Evolutionary conservation across 2,113 vertebrate species (phyloP), one percentile per base, ranked within the genome.

Genomic region (Apteryx owenii): DNA sequence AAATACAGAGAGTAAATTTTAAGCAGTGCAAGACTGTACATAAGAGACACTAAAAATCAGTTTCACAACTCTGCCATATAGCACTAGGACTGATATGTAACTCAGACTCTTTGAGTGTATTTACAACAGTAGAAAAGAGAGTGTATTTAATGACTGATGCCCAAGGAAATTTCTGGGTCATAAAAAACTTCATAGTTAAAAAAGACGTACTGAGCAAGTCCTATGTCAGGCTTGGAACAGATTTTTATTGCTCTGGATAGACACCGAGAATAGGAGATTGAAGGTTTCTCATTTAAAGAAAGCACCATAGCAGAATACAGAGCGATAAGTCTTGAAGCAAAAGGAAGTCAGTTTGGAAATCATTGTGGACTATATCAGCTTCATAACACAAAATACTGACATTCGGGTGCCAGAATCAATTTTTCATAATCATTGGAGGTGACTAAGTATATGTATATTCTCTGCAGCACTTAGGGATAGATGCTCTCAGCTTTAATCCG

Each of bases 281-380:
- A 75, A 85, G 58, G 29, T 82, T 96, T 93, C 69, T 77, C 80
- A 40, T 58, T 93, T 48, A 66, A 65, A 82, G n/a, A 51, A 92
- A 33, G 21, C 51, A 19, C 20, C 1, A 2, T 58, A 65, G 50
- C 42, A 56, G 33, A 81, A 65, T 26, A 68, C 26, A 69, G 12
- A 31, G 18, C 69, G 12, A 5, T 76, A 61, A 81, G 10, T 54
- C 62, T 48, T 64, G 38, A 89, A 87, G 46, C 10, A 77, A 56
- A 81, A 80, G 25, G 31, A 85, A 65, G 25, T 21, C 72, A 16
- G 8, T 82, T 91, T 93, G 62, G 64, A 61, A 71, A 65, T 69
- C 38, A 26, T 91, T 81, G 10, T 19, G 72, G 33, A 58, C 28
- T 58, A 3, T 85, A 33, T 79, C 70, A 61, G 13, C 42, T 79